Evolutionary conservation across 2,888 invertebrate species (phyloP), one percentile per base, ranked within the genome.

Genomic region (Subacronicta megacephala): DNA sequence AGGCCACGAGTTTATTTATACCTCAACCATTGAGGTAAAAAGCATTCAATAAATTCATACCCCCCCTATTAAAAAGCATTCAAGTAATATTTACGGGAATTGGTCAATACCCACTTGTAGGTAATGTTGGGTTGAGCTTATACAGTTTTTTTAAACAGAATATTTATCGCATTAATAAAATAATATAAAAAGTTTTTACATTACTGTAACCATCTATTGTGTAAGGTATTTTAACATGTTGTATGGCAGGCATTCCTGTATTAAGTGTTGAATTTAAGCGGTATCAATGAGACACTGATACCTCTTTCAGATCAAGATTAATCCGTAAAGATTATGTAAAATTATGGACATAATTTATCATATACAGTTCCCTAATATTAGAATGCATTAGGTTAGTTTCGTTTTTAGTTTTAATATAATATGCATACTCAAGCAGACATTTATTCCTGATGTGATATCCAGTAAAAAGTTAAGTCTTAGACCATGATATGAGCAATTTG

Each of bases 371-470:
- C 29, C 41, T 20, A 38, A 46, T 16, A 46, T 65, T 15, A 31
- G 37, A 46, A 50, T 54, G 26, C 10, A 40, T 42, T 44, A 65
- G 18, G 6, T 16, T 46, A 43, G 31, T 7, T 58, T 29, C 23
- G 31, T 49, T 23, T 5, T 23, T 7, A 29, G 9, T 52, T 0
- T 6, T n/a, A n/a, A 31, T 31, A 29, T 12, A 61, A 45, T 42
- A 51, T 40, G 13, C 3, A 42, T 46, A 46, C 33, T 20, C 12
- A 37, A 29, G 31, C 15, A 23, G 7, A 42, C 9, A 17, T 37
- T 35, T 51, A 40, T 33, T 57, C 36, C 37, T 38, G 44, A 62
- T 62, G 68, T 57, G 62, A 67, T 67, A 65, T 62, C 41, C 51
- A 36, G n/a, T 62, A 36, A 49, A 56, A 31, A 52, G 15, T n/a